These are phyloP conservation scores for Rhyzopertha dominica DNA, from an alignment of 1,140 invertebrate genomes.

Conservation along the genomic window DNA sequence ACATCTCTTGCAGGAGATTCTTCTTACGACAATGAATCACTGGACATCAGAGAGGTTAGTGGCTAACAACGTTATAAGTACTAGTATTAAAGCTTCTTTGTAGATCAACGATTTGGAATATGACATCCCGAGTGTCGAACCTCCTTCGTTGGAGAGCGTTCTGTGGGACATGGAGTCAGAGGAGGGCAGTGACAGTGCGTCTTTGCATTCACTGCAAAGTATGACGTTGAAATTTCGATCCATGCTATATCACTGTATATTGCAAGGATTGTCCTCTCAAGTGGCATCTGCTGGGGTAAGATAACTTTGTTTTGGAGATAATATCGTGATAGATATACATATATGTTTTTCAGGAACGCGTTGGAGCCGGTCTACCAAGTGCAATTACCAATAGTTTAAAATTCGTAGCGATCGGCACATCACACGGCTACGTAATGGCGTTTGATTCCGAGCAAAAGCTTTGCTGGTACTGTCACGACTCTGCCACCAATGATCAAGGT, in stretches of 20 bases:
- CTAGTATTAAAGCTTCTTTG: constrained; percentile 17
- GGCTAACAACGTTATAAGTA: constrained; percentile 9
- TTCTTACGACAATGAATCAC: constrained; percentile 40
- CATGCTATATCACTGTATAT: constrained; percentile 72
- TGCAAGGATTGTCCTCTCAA: constrained; percentile 83
- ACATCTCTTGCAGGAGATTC: constrained; percentile 38
- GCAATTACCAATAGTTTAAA: constrained; percentile 70
- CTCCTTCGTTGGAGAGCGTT: constrained; percentile 82
- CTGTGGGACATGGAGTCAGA: constrained; percentile 69
- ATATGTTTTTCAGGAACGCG: constrained; percentile 63
- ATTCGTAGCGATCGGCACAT: constrained; percentile 85
- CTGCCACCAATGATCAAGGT: constrained; percentile 62
- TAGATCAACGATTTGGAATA: constrained; percentile 78
- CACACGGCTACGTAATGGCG: constrained; percentile 83
- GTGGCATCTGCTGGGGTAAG: constrained; percentile 73
- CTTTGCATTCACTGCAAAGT: constrained; percentile 50
- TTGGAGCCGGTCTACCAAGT: constrained; percentile 84
- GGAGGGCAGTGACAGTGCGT: constrained; percentile 52
- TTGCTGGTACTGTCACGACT: constrained; percentile 77
- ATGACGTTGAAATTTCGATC: constrained; percentile 53
- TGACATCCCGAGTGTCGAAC: constrained; percentile 70
- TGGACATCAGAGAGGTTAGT: constrained; percentile 41
- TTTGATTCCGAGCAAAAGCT: constrained; percentile 83
- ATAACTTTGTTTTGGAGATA: not conserved
- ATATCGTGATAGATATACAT: constrained; percentile 2